Base-by-base conservation (phyloP, 2,113 vertebrate species). In the Procavia capensis region DNA sequence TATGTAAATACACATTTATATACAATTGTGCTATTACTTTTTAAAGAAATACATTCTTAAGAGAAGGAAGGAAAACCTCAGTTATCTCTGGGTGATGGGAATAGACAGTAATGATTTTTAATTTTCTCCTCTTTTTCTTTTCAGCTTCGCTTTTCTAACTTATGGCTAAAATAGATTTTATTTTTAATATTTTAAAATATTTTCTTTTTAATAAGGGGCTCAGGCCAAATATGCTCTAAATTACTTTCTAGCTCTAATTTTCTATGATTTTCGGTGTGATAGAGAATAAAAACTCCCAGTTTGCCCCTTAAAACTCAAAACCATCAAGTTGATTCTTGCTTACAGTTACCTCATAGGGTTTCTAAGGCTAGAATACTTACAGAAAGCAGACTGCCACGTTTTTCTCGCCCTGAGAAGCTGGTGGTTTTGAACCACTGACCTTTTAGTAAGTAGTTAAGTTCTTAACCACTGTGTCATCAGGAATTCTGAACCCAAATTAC, bases 151-250 rank as follows among this genome's bases (percentile, higher is more conserved):
- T 59, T 95, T 96, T 84, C 80, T 39, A 95, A 82, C n/a, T n/a
- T n/a, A n/a, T n/a, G n/a, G n/a, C n/a, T n/a, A 85, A 84, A 91
- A 66, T 76, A n/a, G n/a, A 88, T 31, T 74, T 68, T 76, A 47
- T 75, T 94, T 87, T 90, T 61, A 74, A 70, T 17, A 8, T n/a
- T n/a, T n/a, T n/a, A 85, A 84, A 91, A 66, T 76, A 88, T 31
- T 74, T 68, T 76, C 41, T 75, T 94, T 87, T 90, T 61, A 74
- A 70, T 17, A 8, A 45, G 3, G 22, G 25, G 36, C 81, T 94
- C 41, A 70, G 27, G n/a, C 25, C 79, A 94, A 76, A 59, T 81
- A 22, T 41, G 19, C 34, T 68, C 29, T 61, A n/a, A n/a, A 39
- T 82, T 36, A 86, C 16, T 66, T 86, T 61, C 36, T 54, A 85